These are phyloP conservation scores for Narcine bancroftii DNA, from an alignment of 2,113 vertebrate genomes.

Conservation along the genomic window DNA sequence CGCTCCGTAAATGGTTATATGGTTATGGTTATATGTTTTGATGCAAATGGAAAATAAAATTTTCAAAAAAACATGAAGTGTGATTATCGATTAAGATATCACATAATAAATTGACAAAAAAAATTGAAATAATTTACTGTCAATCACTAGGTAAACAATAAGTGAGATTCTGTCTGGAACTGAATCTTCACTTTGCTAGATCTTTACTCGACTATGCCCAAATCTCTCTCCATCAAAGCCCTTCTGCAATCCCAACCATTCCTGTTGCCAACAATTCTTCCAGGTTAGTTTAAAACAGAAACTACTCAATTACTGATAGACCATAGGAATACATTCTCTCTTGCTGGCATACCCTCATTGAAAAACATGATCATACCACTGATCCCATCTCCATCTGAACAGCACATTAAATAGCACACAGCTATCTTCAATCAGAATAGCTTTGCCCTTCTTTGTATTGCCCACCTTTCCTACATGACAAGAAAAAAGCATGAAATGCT, in stretches of 20 bases:
- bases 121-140: not conserved
- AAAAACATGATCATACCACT: not conserved
- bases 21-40: too few species aligned
- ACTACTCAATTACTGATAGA: not conserved
- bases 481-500: not conserved
- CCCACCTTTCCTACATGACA: not conserved
- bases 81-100: not conserved
- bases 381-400: not conserved
- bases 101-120: not conserved
- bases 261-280: not conserved
- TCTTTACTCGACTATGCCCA: not conserved
- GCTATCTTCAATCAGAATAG: not conserved
- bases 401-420: not conserved
- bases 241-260: not conserved
- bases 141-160: not conserved
- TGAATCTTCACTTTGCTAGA: not conserved
- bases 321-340: not conserved
- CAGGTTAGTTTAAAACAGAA: not conserved
- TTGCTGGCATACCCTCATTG: not conserved
- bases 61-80: too few species aligned
- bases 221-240: not conserved
- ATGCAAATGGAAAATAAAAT: too few species aligned
- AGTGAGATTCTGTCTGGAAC: not conserved
- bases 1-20: too few species aligned
- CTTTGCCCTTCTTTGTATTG: not conserved